These are phyloP conservation scores for Caloenas nicobarica DNA, from an alignment of 2,113 vertebrate species.

Conservation along the genomic window DNA sequence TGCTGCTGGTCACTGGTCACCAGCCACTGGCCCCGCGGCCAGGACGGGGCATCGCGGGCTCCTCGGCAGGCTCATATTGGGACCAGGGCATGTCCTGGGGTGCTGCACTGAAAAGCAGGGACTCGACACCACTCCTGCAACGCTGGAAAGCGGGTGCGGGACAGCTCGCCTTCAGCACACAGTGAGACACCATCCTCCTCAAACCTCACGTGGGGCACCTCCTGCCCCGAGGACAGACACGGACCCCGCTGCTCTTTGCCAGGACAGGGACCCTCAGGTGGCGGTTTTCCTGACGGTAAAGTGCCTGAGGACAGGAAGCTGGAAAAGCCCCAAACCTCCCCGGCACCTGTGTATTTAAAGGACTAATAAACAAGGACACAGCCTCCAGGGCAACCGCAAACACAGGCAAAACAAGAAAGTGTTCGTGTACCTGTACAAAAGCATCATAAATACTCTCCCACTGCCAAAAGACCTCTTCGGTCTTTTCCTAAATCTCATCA, in stretches of 20 bases:
- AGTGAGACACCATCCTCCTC: fast-evolving
- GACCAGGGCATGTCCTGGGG: not conserved
- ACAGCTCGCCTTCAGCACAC: not conserved
- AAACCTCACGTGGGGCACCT: not conserved
- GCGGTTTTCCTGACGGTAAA: not conserved
- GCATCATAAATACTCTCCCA: conserved; percentile 39
- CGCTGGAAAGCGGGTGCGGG: fast-evolving
- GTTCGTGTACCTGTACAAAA: not conserved
- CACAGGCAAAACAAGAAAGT: not conserved
- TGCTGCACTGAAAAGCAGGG: not conserved
- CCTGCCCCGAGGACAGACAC: fast-evolving
- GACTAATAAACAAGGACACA: not conserved
- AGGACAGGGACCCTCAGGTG: not conserved
- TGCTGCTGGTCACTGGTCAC: not conserved
- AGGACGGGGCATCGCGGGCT: fast-evolving
- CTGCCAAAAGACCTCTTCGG: conserved; percentile 39
- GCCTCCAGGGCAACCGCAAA: not conserved
- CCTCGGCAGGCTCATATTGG: not conserved
- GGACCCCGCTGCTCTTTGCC: not conserved
- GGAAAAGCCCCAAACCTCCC: not conserved
- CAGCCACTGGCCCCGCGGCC: not conserved
- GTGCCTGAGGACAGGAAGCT: not conserved
- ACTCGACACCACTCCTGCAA: not conserved
- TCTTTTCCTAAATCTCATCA: conserved; percentile 53
- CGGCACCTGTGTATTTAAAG: not conserved